phyloP scores from a whole-genome alignment of 1,140 invertebrate species.

The Chironomus tepperi region DNA sequence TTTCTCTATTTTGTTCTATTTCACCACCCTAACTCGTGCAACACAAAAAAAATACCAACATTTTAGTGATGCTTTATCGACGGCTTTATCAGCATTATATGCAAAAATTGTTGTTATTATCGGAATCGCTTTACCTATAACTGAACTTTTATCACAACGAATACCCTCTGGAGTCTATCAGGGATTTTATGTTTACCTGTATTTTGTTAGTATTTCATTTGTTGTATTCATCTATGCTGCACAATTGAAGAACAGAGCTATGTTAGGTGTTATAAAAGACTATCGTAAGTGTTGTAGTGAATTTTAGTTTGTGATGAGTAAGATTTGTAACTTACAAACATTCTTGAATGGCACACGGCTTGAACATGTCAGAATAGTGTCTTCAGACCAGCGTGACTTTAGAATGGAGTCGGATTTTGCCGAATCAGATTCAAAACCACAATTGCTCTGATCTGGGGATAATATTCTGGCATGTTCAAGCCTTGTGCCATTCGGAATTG shows the following conservation, averaged over 20 bases:
- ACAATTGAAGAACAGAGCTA: slow-evolving; percentile 51
- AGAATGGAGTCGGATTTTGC: too few species aligned
- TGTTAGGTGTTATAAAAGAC: slow-evolving; percentile 42
- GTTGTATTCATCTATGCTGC: slow-evolving; percentile 65
- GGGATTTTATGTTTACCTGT: slow-evolving; percentile 76
- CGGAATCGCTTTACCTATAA: slow-evolving; percentile 56
- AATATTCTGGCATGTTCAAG: too few species aligned
- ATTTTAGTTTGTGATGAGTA: too few species aligned
- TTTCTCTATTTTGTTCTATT: slow-evolving; percentile 24
- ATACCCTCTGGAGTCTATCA: slow-evolving; percentile 53
- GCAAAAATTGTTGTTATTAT: slow-evolving; percentile 64
- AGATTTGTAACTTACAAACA: too few species aligned
- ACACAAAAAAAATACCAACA: too few species aligned
- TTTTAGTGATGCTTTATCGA: slow-evolving; percentile 41
- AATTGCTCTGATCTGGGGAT: too few species aligned
- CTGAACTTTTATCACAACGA: slow-evolving; percentile 52
- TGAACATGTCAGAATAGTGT: too few species aligned
- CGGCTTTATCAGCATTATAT: slow-evolving; percentile 59
- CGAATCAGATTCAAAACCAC: too few species aligned
- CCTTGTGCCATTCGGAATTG: too few species aligned
- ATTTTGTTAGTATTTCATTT: slow-evolving; percentile 62
- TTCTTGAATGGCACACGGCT: too few species aligned
- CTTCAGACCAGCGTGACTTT: too few species aligned
- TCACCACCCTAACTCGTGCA: slow-evolving; percentile 16
- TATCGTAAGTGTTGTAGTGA: slow-evolving; percentile 36